Conservation (phyloP, 2,113 vertebrate species). For the Notarius lentiginosus region DNA sequence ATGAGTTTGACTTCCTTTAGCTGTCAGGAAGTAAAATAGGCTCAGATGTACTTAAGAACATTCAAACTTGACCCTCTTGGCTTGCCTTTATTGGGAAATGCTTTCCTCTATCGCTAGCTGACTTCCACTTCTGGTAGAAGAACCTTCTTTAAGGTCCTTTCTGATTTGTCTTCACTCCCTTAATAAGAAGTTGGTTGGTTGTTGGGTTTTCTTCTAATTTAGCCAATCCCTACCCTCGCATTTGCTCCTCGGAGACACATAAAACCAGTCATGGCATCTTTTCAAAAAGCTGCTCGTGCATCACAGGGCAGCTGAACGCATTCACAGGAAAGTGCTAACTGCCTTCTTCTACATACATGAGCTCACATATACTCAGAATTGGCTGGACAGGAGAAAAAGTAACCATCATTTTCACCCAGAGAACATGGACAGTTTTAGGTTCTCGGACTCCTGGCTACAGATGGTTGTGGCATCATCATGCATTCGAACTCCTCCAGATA, state of each 20-base stretch:
- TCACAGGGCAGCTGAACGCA: not conserved
- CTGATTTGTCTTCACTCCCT: not conserved
- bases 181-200: not conserved
- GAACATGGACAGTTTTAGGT: not conserved
- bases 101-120: not conserved
- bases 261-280: not conserved
- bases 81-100: not conserved
- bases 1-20: slow-evolving; percentile 62
- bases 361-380: not conserved
- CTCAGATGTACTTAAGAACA: slow-evolving; percentile 52
- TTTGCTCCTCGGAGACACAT: not conserved
- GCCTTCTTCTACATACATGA: not conserved
- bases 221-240: not conserved
- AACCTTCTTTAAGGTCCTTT: not conserved
- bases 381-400: not conserved
- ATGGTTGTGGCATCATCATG: not conserved
- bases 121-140: not conserved
- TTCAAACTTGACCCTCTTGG: not conserved
- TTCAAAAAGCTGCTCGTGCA: not conserved
- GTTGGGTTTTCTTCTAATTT: not conserved
- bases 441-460: not conserved
- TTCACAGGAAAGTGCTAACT: not conserved
- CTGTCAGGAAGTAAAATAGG: slow-evolving; percentile 67
- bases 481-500: not conserved
- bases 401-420: too few species aligned